Percentiles rank a stretch among this genome's conserved stretches.
phyloP scores from a whole-genome alignment of 2,113 vertebrate species.

The Sinocyclocheilus anshuiensis region DNA sequence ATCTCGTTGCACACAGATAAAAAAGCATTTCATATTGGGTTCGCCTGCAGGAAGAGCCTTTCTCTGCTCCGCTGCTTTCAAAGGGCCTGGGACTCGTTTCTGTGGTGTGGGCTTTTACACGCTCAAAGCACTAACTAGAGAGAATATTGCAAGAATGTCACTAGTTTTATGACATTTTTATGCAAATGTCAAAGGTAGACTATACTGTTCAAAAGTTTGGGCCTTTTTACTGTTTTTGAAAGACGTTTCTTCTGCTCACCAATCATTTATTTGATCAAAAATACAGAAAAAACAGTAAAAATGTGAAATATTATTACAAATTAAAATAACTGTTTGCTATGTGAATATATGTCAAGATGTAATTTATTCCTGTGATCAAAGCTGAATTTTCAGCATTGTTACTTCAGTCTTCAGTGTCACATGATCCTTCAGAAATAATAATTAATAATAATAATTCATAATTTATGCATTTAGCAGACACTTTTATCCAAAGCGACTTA shows the following conservation, averaged over 20 bases:
- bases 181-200: background rate
- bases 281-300: background rate
- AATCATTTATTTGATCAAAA: background rate
- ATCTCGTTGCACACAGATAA: slow-evolving; percentile 18
- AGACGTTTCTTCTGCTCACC: background rate
- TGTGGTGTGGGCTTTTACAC: background rate
- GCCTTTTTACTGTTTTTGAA: background rate
- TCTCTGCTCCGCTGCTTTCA: background rate
- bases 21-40: slow-evolving; percentile 3
- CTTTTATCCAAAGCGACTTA: no score
- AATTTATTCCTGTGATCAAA: background rate
- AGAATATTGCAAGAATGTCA: background rate
- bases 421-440: no score
- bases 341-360: background rate
- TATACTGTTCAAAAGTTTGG: background rate
- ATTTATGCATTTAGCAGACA: no score
- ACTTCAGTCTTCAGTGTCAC: background rate
- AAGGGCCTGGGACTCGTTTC: background rate
- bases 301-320: background rate
- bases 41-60: background rate
- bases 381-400: background rate
- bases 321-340: background rate
- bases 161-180: background rate
- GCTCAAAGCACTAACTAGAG: background rate
- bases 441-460: no score